Conservation (phyloP, 2,113 vertebrate species). For the human (Homo sapiens) region GRCh38 chr12:27380501-27381000, state of each 20-base stretch:
- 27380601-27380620: neutral
- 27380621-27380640: neutral
- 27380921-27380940: no score
- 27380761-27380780: no score
- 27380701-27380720: neutral
- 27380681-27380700: neutral
- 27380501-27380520: neutral
- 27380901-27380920: no score
- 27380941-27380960: no score
- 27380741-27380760: no score
- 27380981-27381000: neutral
- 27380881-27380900: no score
- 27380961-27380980: no score
- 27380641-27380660: neutral
- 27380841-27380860: no score
- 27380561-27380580: neutral
- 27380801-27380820: no score
- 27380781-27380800: no score
- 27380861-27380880: no score
- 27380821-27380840: no score
- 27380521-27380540: neutral
- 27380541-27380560: neutral
- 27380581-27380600: neutral
- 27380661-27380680: neutral
- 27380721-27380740: neutral